phyloP scores from a whole-genome alignment of 2,888 invertebrate species.

The Eutolmus rufibarbis region DNA sequence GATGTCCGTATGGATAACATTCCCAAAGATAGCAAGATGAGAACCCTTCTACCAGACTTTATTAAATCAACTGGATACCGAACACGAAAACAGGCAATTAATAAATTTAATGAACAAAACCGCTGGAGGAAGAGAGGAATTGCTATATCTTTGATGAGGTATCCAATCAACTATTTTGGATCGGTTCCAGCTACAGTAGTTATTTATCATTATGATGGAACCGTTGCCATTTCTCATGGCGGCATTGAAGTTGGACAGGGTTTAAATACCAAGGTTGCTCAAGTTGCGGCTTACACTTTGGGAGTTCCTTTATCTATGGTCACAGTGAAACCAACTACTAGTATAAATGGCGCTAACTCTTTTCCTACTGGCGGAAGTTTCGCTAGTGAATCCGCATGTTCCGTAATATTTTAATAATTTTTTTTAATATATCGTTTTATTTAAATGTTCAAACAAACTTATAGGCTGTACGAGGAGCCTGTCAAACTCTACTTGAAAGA shows the following conservation, averaged over 20 bases:
- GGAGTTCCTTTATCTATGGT: constrained; percentile 74
- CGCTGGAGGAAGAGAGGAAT: constrained; percentile 83
- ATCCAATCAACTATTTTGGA: constrained; percentile 65
- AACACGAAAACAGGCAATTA: constrained; percentile 65
- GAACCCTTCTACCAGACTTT: constrained; percentile 65
- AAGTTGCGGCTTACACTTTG: constrained; percentile 76
- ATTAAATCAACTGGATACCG: constrained; percentile 66
- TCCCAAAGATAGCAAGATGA: constrained; percentile 58
- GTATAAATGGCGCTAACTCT: constrained; percentile 72
- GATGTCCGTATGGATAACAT: constrained; percentile 69
- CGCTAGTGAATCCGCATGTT: constrained; percentile 74
- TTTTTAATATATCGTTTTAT: constrained; percentile 56
- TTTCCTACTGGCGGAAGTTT: constrained; percentile 74
- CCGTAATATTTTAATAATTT: constrained; percentile 59
- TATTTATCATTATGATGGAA: constrained; percentile 75
- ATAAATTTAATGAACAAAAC: constrained; percentile 72
- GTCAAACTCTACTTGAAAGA: constrained; percentile 69
- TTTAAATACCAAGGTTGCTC: constrained; percentile 75
- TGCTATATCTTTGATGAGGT: constrained; percentile 73
- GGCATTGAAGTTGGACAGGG: constrained; percentile 85
- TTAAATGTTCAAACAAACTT: neutral
- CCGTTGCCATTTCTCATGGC: constrained; percentile 75
- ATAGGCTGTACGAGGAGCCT: constrained; percentile 70
- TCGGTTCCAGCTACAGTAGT: constrained; percentile 69
- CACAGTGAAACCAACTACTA: constrained; percentile 71